phyloP scores from a whole-genome alignment of 2,113 vertebrate genomes.

The Xiphias gladius region DNA sequence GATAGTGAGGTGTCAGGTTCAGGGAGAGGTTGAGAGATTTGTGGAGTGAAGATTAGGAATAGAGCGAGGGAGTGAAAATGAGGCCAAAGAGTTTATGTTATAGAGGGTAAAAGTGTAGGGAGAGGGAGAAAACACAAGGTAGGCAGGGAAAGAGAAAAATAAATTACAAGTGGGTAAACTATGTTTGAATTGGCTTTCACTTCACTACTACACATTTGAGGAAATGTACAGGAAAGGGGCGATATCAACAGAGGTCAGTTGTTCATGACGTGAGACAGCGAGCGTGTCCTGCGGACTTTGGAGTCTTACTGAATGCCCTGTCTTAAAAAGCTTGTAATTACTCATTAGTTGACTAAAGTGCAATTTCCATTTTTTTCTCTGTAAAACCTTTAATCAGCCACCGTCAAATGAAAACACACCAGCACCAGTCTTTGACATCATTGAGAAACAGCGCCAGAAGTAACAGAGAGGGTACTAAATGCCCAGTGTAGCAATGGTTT shows the following conservation, averaged over 20 bases:
- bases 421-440: conserved; percentile 28
- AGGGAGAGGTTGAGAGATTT: background rate
- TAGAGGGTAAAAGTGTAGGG: background rate
- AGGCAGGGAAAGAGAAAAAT: background rate
- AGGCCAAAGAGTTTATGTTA: background rate
- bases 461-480: background rate
- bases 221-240: background rate
- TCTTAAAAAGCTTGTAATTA: conserved; percentile 26
- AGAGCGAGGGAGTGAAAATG: background rate
- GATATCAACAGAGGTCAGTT: conserved; percentile 17
- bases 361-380: conserved; percentile 46
- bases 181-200: background rate
- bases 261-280: background rate
- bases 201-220: background rate
- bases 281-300: background rate
- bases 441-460: background rate
- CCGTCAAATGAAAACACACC: conserved; percentile 18
- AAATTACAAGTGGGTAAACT: background rate
- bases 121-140: background rate
- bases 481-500: background rate
- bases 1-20: background rate
- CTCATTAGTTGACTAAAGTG: conserved; percentile 15
- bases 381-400: conserved; percentile 13
- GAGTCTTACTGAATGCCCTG: background rate
- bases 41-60: too few relatives aligned